Base-by-base conservation (phyloP, 2,888 invertebrate genomes). In the Idaea straminata region DNA sequence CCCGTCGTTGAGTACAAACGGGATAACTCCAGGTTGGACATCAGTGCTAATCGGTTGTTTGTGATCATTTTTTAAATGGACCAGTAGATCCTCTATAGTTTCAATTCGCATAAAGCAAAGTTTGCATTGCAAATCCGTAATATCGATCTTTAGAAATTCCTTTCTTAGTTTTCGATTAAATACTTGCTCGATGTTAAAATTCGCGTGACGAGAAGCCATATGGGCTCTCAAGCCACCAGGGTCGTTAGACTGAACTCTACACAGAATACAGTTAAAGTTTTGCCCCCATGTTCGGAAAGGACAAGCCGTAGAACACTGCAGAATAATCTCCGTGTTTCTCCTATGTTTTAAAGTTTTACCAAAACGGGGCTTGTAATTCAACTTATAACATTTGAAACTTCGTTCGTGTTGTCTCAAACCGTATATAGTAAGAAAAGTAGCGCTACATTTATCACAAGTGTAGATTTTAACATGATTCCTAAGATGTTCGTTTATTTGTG, bases 221-320 rank as follows among this genome's bases (percentile, higher is more conserved):
- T 92, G 92, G 1, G 87, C 82, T 64, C 92, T 75, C 6, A 92
- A 73, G 0, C 91, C 91, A n/a, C 85, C 84, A 0, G 92, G 92
- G 67, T 91, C 91, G 63, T 89, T 89, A 0, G 92, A 89, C 62
- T 91, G 90, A 0, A 91, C 91, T 10, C 91, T 77, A 67, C 92
- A 92, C 61, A 91, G 86, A 0, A 90, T 87, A 65, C 92, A 92
- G 64, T 91, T 91, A 64, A 92, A 92, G 66, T 91, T 91, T 70
- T 91, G 91, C 0, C 91, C 91, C 91, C 91, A 91, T 35, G 91
- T 91, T 59, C 92, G 82, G 60, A 92, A 92, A 0, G 92, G 92
- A 59, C 87, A 86, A 3, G 91, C 92, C 0, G 91, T 92, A 5
- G 91, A 92, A 74, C 90, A 91, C 70, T 91, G 88, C 1, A 92